These are phyloP conservation scores for Chelidonichthys spinosus DNA, from an alignment of 2,797 vertebrate species.

Conservation along the genomic window DNA sequence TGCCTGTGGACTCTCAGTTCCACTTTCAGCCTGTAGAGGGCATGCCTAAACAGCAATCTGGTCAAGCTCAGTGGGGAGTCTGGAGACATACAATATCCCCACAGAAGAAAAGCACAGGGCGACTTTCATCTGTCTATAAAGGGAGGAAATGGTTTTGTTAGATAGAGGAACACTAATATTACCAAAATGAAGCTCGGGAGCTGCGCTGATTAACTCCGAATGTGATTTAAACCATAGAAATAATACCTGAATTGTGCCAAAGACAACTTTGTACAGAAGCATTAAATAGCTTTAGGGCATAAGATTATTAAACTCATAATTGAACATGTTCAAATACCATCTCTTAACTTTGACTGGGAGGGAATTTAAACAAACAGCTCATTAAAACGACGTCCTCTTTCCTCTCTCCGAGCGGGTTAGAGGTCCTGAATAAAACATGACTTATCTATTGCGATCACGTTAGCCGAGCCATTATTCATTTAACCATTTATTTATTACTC, in stretches of 20 bases:
- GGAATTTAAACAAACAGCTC: slow-evolving; percentile 67
- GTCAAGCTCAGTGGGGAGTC: slow-evolving; percentile 64
- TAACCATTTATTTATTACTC: slow-evolving; percentile 88
- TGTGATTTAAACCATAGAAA: slow-evolving; percentile 47
- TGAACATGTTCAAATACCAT: slow-evolving; percentile 46
- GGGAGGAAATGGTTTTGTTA: slow-evolving; percentile 67
- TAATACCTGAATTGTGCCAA: slow-evolving; percentile 19
- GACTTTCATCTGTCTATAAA: slow-evolving; percentile 71
- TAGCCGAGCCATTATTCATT: slow-evolving; percentile 85
- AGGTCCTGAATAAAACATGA: slow-evolving; percentile 83
- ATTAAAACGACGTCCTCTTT: slow-evolving; percentile 60
- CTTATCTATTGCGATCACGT: slow-evolving; percentile 85
- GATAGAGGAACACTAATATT: slow-evolving; percentile 59
- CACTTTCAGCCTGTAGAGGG: slow-evolving; percentile 88
- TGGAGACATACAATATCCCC: slow-evolving; percentile 69
- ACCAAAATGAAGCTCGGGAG: slow-evolving; percentile 38
- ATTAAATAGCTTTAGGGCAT: slow-evolving; percentile 28
- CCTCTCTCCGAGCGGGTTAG: slow-evolving; percentile 62
- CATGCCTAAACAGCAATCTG: slow-evolving; percentile 85
- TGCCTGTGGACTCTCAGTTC: slow-evolving; percentile 70
- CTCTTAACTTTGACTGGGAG: slow-evolving; percentile 39
- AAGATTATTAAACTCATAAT: slow-evolving; percentile 22
- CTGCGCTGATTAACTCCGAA: slow-evolving; percentile 50
- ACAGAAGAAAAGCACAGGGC: slow-evolving; percentile 70
- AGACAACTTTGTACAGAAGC: slow-evolving; percentile 11